Base-by-base conservation (phyloP, 30 jellyfish, hydroid and myxozoan species). In the Rhopilema esculentum region DNA sequence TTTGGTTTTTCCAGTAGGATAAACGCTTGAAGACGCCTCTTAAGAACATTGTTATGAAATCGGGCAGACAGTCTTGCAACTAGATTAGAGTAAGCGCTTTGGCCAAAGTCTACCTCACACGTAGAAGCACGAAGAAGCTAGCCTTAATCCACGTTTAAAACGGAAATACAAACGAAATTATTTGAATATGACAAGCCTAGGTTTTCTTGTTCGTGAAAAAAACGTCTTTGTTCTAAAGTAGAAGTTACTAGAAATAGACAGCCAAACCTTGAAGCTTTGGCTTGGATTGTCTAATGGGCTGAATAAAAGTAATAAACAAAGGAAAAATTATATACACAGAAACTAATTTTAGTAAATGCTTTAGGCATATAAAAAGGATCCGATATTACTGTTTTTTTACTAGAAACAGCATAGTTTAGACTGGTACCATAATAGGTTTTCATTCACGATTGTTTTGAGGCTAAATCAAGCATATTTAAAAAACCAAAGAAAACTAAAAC, bases 81-180 rank as follows among this genome's bases (percentile, higher is more conserved):
- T 27, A 30, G 80, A 69, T 69, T 69, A 69, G 63, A 8, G 28
- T 0, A n/a, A 17, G 63, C 80, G 63, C 80, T 19, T 69, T 25
- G 24, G 63, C 28, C 15, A 69, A 69, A 27, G 63, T 51, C 23
- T 28, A 28, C 80, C 80, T 69, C 80, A 69, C 80, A 69, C 80
- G 80, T 23, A 24, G 80, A 57, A 20, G 28, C 57, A 26, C 24
- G 64, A 26, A 69, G 24, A 19, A 27, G 8, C 62, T 19, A 27
- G 32, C 63, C 64, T 12, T 24, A 69, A 69, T 69, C 80, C 22
- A 16, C 29, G 80, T 57, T 24, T 69, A 69, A 69, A 69, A 69
- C 80, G 80, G 80, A 69, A 19, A 69, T 69, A 69, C 63, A 69
- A 69, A 69, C 80, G 80, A 57, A 24, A 69, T 69, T 69, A 69